These are phyloP conservation scores for Helicoverpa armigera DNA, from an alignment of 1,140 invertebrate genomes.

Conservation along the genomic window DNA sequence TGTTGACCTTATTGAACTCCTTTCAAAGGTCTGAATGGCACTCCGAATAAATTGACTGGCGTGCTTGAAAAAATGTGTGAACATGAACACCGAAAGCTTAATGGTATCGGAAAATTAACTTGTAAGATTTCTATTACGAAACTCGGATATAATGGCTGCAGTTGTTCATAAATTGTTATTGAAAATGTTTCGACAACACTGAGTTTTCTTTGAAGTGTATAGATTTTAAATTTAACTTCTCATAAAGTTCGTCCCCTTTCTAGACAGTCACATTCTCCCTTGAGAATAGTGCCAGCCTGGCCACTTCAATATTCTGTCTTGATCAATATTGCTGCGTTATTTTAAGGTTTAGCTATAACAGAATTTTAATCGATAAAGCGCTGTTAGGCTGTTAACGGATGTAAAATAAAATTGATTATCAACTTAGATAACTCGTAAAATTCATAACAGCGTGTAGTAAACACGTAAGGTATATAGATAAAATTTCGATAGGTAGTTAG, in stretches of 20 bases:
- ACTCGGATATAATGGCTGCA: not conserved
- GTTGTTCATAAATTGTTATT: constrained; percentile 10
- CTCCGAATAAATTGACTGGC: not conserved
- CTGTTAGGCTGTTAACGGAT: not conserved
- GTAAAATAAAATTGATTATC: not conserved
- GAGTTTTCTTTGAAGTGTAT: too few species aligned
- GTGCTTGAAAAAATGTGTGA: not conserved
- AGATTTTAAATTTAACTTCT: not conserved
- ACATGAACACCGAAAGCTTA: not conserved
- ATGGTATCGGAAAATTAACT: not conserved
- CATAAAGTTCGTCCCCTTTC: constrained; percentile 15
- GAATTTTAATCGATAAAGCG: not conserved
- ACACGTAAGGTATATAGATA: not conserved
- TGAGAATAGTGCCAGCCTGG: not conserved
- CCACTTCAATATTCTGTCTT: constrained; percentile 17
- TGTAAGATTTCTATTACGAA: not conserved
- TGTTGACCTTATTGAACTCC: constrained; percentile 22
- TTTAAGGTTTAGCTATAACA: not conserved
- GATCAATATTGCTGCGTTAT: constrained; percentile 11
- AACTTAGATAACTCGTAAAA: not conserved
- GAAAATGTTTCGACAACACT: not conserved
- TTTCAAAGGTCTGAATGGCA: constrained; percentile 14
- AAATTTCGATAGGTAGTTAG: not conserved
- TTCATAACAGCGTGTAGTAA: not conserved
- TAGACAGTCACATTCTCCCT: constrained; percentile 2